Conservation (phyloP, 2,113 vertebrate species). For the Acanthochromis polyacanthus region DNA sequence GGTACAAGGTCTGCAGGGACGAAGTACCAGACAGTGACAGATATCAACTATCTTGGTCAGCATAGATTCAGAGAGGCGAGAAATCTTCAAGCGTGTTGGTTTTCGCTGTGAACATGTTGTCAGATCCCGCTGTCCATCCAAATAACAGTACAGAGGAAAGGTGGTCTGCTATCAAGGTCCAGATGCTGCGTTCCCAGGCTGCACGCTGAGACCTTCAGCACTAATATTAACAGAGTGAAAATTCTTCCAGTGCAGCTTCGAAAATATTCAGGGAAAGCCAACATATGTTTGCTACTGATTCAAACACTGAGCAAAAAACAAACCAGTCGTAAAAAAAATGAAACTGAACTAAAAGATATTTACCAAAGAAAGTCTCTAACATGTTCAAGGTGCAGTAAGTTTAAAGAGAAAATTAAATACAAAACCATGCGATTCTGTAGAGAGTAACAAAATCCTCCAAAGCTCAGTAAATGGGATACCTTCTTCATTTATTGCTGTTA, state of each 20-base stretch:
- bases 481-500: background rate
- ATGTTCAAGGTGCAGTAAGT: too few relatives aligned
- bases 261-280: constrained; percentile 26
- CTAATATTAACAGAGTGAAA: constrained; percentile 38
- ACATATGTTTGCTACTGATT: background rate
- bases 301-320: constrained; percentile 2
- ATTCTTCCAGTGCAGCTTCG: constrained; percentile 8
- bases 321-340: background rate
- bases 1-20: constrained; percentile 67
- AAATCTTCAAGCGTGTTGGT: constrained; percentile 32
- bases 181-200: constrained; percentile 83
- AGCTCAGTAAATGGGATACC: too few relatives aligned
- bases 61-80: constrained; percentile 6
- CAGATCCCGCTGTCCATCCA: constrained; percentile 18
- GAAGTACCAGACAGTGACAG: constrained; percentile 55
- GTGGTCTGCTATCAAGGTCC: constrained; percentile 62
- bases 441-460: too few relatives aligned
- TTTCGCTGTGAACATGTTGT: constrained; percentile 45
- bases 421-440: too few relatives aligned
- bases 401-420: too few relatives aligned
- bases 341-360: background rate
- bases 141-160: constrained; percentile 39
- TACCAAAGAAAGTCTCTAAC: background rate
- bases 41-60: constrained; percentile 63
- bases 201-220: constrained; percentile 68